Base-by-base conservation (phyloP, 2,888 invertebrate genomes). In the Nymphalis polychloros region DNA sequence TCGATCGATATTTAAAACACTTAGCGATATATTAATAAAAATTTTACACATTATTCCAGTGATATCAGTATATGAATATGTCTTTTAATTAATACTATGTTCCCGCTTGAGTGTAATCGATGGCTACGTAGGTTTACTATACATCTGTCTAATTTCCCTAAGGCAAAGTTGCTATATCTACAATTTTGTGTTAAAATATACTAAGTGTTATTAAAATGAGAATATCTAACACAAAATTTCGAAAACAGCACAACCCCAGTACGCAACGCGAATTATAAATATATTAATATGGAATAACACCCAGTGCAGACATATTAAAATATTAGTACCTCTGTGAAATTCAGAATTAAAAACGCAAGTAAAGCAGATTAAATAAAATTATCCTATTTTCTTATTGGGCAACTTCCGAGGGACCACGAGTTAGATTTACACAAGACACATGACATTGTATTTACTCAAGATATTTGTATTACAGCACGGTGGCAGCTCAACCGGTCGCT, bases 101-200 rank as follows among this genome's bases (percentile, higher is more conserved):
- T 88, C 85, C 87, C 89, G 84, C 81, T 83, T 80, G 78, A 79
- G 77, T 81, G 75, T 77, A 78, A 81, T 80, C 80, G 81, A 84
- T 86, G 84, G 84, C 73, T 76, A 77, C 72, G 64, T 79, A 80
- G 76, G 77, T 78, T 80, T 75, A 81, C 84, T 81, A 85, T 87
- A 87, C 84, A 83, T 83, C 81, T 84, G 84, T 84, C 87, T 89
- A 89, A 84, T 78, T 83, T 79, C 77, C 79, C 91, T 91, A 91
- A 90, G 90, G 90, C 90, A 87, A 84, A 84, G 81, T 81, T 80
- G 90, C 90, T 89, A 87, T 89, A 90, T 90, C 88, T 90, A 89
- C 86, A 89, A 89, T 86, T 88, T 86, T 88, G 90, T 90, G 90
- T 89, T 84, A 82, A 82, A 84, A 79, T 76, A 79, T 68, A 74